Evolutionary conservation across 2,888 invertebrate genomes (phyloP), one percentile per base, ranked within the genome.

Genomic region (Salticus scenicus): DNA sequence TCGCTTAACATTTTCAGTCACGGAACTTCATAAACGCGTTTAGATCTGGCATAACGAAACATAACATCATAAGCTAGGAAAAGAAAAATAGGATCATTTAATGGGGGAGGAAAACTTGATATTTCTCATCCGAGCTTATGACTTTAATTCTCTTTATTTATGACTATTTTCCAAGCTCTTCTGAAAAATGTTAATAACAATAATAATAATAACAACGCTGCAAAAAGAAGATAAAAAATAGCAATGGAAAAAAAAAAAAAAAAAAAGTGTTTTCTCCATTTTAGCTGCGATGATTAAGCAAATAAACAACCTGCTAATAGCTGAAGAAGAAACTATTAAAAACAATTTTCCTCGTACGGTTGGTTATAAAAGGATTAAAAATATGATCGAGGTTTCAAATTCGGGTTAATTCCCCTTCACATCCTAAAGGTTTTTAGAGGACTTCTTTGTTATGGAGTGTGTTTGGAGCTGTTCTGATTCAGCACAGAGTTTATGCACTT

Each of bases 111-210:
- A 57, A 24, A 10, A n/a, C n/a, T 8, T 47, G 17, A 17, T 2
- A 24, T 20, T 5, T 24, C 57, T 4, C 24, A 4, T 20, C 57
- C 5, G 17, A 33, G 67, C 20, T 67, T 33, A 27, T 77, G 83
- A 77, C 83, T 84, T 84, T 84, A 84, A 84, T 84, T 63, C 66
- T 51, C 37, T 67, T 84, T 73, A 84, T 84, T 84, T 84, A 84
- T 69, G 83, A 69, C 33, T 30, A n/a, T 37, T 30, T 67, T 66
- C 57, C 7, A 57, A 24, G 8, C 24, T 24, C 24, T 24, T 24
- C 57, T 24, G 2, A n/a, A 57, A 57, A 57, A 57, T 24, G 24
- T 24, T 57, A 57, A 57, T 57, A 37, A 37, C 10, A 37, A 37
- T 37, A 37, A 37, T 37, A 37, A 7, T 37, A 57, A 57, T 24